Base-by-base conservation (phyloP, 2,888 invertebrate species). In the Falcaria lacertinaria region DNA sequence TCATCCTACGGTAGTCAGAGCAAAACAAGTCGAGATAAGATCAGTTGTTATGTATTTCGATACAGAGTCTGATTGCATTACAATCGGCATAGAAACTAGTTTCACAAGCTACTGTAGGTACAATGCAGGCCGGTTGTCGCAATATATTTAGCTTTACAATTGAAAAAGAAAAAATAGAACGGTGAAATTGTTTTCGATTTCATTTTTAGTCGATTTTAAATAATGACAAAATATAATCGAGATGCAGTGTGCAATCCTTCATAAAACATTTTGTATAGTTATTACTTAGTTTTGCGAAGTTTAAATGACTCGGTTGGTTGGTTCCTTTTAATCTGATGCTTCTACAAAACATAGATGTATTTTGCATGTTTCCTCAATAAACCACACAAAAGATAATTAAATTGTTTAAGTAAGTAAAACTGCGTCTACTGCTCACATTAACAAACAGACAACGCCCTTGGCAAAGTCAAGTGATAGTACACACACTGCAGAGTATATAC, bases 71-170 rank as follows among this genome's bases (percentile, higher is more conserved):
- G 3, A 28, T 28, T 28, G 28, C 28, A 28, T 28, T 28, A 28
- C 28, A 28, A 28, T 28, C 11, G 11, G 8, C 28, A 11, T 28
- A 55, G 66, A 66, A 64, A 66, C 47, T 48, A 34, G 50, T 66
- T 68, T 46, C 54, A 54, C 50, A 67, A 65, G 49, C 45, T 48
- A 43, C 41, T 39, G 41, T 42, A 4, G n/a, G 42, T 28, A 40
- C 15, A 34, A 33, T 32, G 11, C 28, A 28, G 28, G 13, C 33
- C 36, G n/a, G n/a, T 25, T 46, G 40, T 34, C 34, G 37, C 34
- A 43, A 46, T 38, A 19, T 28, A 28, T 28, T 28, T 11, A 7
- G 28, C 11, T 11, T 19, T 11, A 28, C 28, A 11, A 11, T 11
- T 11, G 11, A 28, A 28, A 28, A 28, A 2, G 11, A 28, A 28